phyloP scores from a whole-genome alignment of 2,113 vertebrate species.

The Caranx melampygus region DNA sequence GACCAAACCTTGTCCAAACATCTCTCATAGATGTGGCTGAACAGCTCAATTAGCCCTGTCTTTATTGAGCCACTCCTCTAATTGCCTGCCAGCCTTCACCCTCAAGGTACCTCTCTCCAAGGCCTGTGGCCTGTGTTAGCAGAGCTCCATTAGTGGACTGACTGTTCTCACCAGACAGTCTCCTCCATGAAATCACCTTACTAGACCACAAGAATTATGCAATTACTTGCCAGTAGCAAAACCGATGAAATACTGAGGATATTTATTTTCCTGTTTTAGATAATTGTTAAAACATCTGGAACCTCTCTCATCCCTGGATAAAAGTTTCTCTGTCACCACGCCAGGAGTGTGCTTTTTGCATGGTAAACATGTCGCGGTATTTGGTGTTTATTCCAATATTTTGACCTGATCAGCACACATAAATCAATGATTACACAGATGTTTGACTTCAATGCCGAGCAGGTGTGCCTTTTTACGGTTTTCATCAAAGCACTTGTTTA shows the following conservation, averaged over 20 bases:
- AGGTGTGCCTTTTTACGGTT: background rate
- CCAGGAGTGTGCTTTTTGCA: background rate
- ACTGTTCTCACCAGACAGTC: conserved; percentile 15
- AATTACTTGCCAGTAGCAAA: conserved; percentile 31
- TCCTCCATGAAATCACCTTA: conserved; percentile 42
- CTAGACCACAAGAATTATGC: conserved; percentile 33
- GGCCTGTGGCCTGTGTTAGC: background rate
- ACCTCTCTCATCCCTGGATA: background rate
- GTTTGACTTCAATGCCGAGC: conserved; percentile 1
- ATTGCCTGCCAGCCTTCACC: conserved; percentile 3
- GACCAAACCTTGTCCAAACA: background rate
- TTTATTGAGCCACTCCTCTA: conserved; percentile 19
- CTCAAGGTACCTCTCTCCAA: background rate
- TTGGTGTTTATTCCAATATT: background rate
- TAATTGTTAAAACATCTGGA: background rate
- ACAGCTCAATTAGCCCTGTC: conserved; percentile 30
- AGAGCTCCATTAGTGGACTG: conserved; percentile 27
- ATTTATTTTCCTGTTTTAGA: background rate
- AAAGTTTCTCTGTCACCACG: background rate
- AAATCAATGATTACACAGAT: background rate
- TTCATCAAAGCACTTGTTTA: conserved; percentile 16
- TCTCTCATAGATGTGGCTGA: background rate
- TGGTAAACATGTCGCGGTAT: background rate
- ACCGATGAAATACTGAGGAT: conserved; percentile 43
- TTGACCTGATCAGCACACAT: background rate